Evolutionary conservation across 2,888 invertebrate genomes (phyloP).

Genomic region (Heliconius charithonia): DNA sequence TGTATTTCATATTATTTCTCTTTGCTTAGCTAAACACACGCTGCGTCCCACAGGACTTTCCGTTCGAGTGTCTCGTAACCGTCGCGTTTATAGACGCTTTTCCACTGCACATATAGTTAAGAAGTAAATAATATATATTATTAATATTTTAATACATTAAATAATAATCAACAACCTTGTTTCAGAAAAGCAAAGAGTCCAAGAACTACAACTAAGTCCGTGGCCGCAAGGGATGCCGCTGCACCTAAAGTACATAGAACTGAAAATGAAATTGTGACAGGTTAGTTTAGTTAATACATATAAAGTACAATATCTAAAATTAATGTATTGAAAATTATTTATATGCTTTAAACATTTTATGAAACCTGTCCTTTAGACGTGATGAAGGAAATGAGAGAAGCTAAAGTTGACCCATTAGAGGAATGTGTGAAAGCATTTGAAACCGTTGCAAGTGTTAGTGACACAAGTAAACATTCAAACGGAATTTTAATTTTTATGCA

Average conservation of each 20-base stretch:
- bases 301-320: background rate
- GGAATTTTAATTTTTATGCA: slow-evolving; percentile 73
- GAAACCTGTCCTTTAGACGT: slow-evolving; percentile 58
- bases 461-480: slow-evolving; percentile 58
- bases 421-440: slow-evolving; percentile 61
- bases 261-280: slow-evolving; percentile 72
- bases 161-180: slow-evolving; percentile 7
- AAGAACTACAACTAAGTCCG: slow-evolving; percentile 52
- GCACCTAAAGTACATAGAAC: slow-evolving; percentile 59
- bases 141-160: background rate
- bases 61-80: no score
- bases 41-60: no score
- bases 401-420: slow-evolving; percentile 65
- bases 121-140: no score
- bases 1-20: no score
- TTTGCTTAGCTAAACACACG: no score
- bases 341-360: background rate
- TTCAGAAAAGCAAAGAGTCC: slow-evolving; percentile 65
- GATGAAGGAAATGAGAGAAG: slow-evolving; percentile 64
- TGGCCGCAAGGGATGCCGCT: slow-evolving; percentile 50
- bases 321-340: no score
- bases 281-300: slow-evolving; percentile 53
- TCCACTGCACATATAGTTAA: no score
- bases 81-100: no score
- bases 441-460: slow-evolving; percentile 46